Percentiles rank a stretch among this genome's conserved stretches.
Conservation (phyloP, 2,888 invertebrate genomes). For the Adineta ricciae region DNA sequence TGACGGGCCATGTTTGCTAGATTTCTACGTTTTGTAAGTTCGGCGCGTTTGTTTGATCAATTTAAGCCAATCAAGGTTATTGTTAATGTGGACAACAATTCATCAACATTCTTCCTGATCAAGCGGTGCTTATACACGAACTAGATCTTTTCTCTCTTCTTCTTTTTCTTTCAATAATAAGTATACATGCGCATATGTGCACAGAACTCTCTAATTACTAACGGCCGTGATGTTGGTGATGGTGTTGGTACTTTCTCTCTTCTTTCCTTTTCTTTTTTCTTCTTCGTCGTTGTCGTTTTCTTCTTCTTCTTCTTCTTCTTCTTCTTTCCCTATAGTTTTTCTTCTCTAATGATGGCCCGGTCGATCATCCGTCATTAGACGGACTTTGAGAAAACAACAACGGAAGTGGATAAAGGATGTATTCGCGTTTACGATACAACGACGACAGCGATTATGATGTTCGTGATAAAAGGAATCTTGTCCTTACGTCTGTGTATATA, state of each 20-base stretch:
- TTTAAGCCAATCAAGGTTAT: constrained; percentile 2
- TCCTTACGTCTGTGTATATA: background rate
- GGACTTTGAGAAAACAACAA: background rate
- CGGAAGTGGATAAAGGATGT: background rate
- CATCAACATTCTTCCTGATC: constrained; percentile 1
- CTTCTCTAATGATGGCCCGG: background rate
- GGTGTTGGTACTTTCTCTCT: background rate
- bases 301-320: too few species aligned
- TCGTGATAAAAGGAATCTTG: background rate
- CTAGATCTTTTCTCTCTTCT: background rate
- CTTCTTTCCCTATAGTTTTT: background rate
- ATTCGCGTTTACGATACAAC: background rate
- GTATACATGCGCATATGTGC: background rate
- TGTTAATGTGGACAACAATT: constrained; percentile 4
- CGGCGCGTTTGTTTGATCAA: background rate
- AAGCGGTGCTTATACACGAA: background rate
- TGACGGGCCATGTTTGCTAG: background rate
- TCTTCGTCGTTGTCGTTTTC: background rate
- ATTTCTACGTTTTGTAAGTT: background rate
- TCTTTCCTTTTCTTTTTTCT: background rate
- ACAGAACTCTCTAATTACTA: constrained; percentile 2
- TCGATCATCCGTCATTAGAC: background rate
- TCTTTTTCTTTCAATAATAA: background rate
- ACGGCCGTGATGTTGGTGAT: background rate
- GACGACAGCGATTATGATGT: background rate